Evolutionary conservation across 2,888 invertebrate species (phyloP).

Genomic region (Hecatera dysodea): DNA sequence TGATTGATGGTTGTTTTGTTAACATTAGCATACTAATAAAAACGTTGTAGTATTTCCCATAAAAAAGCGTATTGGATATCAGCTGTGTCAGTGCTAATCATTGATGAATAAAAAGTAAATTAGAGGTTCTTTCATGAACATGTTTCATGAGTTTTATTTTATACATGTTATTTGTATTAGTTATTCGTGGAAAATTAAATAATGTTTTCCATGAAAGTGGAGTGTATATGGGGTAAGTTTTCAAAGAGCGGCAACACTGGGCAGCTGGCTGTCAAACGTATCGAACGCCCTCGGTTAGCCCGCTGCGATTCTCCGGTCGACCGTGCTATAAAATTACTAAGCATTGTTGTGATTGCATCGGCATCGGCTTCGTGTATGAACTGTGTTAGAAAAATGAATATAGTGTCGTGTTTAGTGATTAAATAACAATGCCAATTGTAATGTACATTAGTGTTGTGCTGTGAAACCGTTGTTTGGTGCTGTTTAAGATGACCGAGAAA

Average conservation of each 20-base stretch:
- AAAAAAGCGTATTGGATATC: too few species aligned
- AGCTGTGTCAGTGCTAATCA: too few species aligned
- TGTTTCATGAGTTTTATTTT: too few species aligned
- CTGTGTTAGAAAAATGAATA: slow-evolving; percentile 81
- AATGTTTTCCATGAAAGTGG: background rate
- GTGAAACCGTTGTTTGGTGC: slow-evolving; percentile 84
- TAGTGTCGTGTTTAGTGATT: slow-evolving; percentile 86
- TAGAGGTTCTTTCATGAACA: too few species aligned
- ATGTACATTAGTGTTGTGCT: slow-evolving; percentile 83
- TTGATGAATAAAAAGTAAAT: too few species aligned
- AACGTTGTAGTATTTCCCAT: too few species aligned
- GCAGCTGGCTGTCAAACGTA: slow-evolving; percentile 80
- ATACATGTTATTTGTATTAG: too few species aligned
- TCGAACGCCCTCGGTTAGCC: slow-evolving; percentile 81
- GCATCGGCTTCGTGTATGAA: slow-evolving; percentile 76
- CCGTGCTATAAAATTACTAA: slow-evolving; percentile 77
- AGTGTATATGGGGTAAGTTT: slow-evolving; percentile 9
- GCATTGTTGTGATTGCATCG: slow-evolving; percentile 82
- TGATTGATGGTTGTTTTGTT: too few species aligned
- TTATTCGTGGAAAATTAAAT: background rate
- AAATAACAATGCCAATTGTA: slow-evolving; percentile 85
- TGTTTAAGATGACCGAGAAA: slow-evolving; percentile 89
- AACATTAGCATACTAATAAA: too few species aligned
- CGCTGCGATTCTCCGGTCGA: slow-evolving; percentile 69
- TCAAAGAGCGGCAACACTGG: slow-evolving; percentile 70